Evolutionary conservation across 1,140 invertebrate genomes (phyloP).

Genomic region (Doryteuthis pealeii): DNA sequence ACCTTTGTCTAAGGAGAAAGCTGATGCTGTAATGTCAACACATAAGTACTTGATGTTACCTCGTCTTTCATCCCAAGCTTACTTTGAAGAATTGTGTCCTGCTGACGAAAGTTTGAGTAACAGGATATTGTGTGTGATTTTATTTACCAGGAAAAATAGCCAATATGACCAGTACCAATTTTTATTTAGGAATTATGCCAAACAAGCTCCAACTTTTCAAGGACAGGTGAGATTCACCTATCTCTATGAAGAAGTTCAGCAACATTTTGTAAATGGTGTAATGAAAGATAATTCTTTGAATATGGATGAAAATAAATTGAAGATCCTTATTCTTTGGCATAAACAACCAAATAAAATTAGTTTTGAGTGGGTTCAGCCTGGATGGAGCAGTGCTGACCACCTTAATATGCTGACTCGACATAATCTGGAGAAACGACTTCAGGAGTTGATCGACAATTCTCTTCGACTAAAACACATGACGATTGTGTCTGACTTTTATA

Average conservation of each 20-base stretch:
- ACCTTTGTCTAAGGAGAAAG: constrained; percentile 62
- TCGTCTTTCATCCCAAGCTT: constrained; percentile 82
- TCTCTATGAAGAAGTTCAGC: constrained; percentile 80
- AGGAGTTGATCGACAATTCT: constrained; percentile 38
- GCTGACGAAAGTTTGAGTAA: constrained; percentile 76
- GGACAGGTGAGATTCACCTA: constrained; percentile 83
- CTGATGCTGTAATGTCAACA: constrained; percentile 83
- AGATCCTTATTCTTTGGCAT: constrained; percentile 86
- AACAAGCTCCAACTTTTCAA: constrained; percentile 21
- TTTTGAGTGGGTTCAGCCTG: constrained; percentile 83
- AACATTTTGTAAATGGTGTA: constrained; percentile 77
- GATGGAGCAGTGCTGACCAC: constrained; percentile 63
- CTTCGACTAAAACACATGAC: constrained; percentile 38
- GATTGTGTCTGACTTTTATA: constrained; percentile 46
- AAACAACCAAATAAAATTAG: constrained; percentile 78
- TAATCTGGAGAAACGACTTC: constrained; percentile 38
- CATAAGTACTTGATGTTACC: constrained; percentile 89
- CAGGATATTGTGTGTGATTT: constrained; percentile 81
- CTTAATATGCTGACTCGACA: constrained; percentile 18
- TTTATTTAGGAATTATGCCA: constrained; percentile 62
- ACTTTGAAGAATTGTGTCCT: constrained; percentile 85
- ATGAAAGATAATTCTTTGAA: constrained; percentile 34
- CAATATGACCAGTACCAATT: constrained; percentile 57
- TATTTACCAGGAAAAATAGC: constrained; percentile 72
- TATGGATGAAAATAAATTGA: constrained; percentile 4